phyloP scores from a whole-genome alignment of 2,113 vertebrate genomes.

The Oncorhynchus masou region DNA sequence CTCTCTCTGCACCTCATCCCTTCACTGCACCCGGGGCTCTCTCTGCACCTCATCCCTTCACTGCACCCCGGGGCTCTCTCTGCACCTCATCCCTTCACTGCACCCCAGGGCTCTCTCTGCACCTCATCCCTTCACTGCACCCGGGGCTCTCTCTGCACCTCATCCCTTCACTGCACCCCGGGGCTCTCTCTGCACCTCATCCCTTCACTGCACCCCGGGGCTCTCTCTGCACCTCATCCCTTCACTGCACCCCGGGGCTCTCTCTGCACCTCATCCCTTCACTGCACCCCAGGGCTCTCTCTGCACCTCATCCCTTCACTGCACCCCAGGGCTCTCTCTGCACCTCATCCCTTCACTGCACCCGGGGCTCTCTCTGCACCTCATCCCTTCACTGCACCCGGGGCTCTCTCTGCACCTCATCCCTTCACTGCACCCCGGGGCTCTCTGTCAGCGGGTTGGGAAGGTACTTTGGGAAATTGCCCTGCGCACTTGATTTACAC shows the following conservation, averaged over 20 bases:
- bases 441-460: constrained; percentile 51
- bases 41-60: constrained; percentile 19
- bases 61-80: too few relatives aligned
- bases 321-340: constrained; percentile 39
- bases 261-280: constrained; percentile 52
- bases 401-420: constrained; percentile 52
- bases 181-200: too few relatives aligned
- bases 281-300: constrained; percentile 33
- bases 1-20: background rate
- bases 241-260: constrained; percentile 37
- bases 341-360: constrained; percentile 48
- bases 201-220: constrained; percentile 20
- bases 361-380: constrained; percentile 46
- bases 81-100: too few relatives aligned
- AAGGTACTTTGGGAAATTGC: constrained; percentile 46
- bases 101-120: too few relatives aligned
- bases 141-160: too few relatives aligned
- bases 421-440: constrained; percentile 53
- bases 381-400: constrained; percentile 45
- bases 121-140: too few relatives aligned
- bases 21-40: too few relatives aligned
- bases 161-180: too few relatives aligned
- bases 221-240: constrained; percentile 53
- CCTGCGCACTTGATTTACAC: constrained; percentile 39
- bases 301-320: constrained; percentile 51